phyloP scores from a whole-genome alignment of 2,888 invertebrate genomes.

The Eilema griseolum region DNA sequence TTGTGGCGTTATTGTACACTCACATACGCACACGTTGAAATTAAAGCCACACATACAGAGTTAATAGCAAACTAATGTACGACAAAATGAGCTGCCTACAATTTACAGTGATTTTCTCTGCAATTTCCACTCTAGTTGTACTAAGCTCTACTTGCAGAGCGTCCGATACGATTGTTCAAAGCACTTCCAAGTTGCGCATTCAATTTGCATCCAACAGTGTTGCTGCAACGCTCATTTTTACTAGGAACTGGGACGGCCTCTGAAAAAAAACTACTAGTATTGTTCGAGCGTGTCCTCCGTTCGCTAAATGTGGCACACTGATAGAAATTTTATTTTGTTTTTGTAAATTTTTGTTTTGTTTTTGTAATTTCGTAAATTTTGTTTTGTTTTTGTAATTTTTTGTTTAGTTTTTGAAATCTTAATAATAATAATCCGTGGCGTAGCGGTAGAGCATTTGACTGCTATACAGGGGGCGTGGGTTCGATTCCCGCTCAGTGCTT shows the following conservation, averaged over 20 bases:
- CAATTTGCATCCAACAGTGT: conserved; percentile 76
- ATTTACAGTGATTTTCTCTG: neutral
- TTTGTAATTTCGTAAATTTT: neutral
- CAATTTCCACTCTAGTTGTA: conserved; percentile 36
- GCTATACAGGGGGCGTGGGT: too few species aligned
- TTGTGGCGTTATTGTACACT: neutral
- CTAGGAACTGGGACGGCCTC: conserved; percentile 63
- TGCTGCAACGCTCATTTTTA: conserved; percentile 75
- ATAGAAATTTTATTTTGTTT: conserved; percentile 9
- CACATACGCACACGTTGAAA: neutral
- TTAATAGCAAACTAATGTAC: neutral
- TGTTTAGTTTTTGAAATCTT: too few species aligned
- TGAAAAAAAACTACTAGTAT: conserved; percentile 49
- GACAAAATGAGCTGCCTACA: neutral
- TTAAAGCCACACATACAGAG: neutral
- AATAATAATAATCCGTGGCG: too few species aligned
- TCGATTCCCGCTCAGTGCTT: too few species aligned
- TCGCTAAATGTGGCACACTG: conserved; percentile 32
- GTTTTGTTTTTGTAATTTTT: neutral
- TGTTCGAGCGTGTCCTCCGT: conserved; percentile 30
- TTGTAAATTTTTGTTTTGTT: neutral
- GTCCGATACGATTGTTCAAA: conserved; percentile 74
- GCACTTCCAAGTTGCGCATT: conserved; percentile 77
- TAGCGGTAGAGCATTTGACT: too few species aligned
- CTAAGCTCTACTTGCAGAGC: conserved; percentile 44